Evolutionary conservation across 2,888 invertebrate species (phyloP).

Genomic region (Eilema caniola): DNA sequence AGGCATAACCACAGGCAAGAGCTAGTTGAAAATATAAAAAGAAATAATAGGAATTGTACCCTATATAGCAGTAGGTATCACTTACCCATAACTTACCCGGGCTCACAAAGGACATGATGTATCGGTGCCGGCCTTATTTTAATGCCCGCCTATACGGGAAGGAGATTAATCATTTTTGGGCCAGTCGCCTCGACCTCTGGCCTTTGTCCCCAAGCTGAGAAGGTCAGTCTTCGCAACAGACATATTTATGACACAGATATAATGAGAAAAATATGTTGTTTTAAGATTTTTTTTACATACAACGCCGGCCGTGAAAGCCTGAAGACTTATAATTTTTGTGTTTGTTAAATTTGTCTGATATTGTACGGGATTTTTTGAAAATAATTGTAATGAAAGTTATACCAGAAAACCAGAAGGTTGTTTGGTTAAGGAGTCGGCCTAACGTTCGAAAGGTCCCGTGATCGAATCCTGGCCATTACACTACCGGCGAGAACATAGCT

Average conservation of each 20-base stretch:
- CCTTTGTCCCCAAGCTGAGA: conserved; percentile 39
- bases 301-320: too few relatives aligned
- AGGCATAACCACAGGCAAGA: background rate
- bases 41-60: background rate
- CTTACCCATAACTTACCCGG: conserved; percentile 35
- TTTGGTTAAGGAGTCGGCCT: too few relatives aligned
- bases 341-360: background rate
- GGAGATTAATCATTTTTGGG: conserved; percentile 51
- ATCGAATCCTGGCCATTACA: too few relatives aligned
- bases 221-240: conserved; percentile 47
- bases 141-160: conserved; percentile 38
- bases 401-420: too few relatives aligned
- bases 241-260: conserved; percentile 48
- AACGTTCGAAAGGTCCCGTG: too few relatives aligned
- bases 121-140: conserved; percentile 45
- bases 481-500: too few relatives aligned
- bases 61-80: background rate
- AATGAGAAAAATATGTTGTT: conserved; percentile 17
- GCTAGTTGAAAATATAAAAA: background rate
- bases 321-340: too few relatives aligned
- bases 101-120: conserved; percentile 50
- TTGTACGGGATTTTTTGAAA: background rate
- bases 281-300: too few relatives aligned
- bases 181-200: conserved; percentile 34
- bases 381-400: too few relatives aligned